These are phyloP conservation scores for Lasioglossum baleicum DNA, from an alignment of 1,140 invertebrate species.

Conservation along the genomic window DNA sequence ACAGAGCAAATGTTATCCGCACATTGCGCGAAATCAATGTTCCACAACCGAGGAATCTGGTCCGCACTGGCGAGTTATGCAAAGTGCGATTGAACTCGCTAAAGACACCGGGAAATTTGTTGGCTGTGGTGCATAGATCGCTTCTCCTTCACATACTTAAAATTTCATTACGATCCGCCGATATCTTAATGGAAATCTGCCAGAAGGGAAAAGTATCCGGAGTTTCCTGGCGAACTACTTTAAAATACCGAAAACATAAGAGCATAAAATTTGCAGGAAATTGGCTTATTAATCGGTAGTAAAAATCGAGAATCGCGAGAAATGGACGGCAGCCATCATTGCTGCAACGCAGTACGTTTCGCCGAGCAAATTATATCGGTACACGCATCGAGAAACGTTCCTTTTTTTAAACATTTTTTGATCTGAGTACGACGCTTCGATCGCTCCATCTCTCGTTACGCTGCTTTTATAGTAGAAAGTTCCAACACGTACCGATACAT, in stretches of 20 bases:
- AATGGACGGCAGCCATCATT: too few relatives aligned
- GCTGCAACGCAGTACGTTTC: conserved; percentile 14
- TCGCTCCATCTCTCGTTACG: conserved; percentile 30
- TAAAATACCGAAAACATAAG: too few relatives aligned
- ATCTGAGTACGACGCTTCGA: conserved; percentile 4
- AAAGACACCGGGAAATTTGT: neutral
- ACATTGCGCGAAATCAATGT: neutral
- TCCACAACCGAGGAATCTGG: neutral
- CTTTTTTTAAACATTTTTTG: neutral
- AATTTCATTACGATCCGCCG: neutral
- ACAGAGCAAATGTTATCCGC: conserved; percentile 2
- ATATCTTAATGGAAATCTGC: neutral
- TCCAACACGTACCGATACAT: conserved; percentile 29
- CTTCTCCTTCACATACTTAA: neutral
- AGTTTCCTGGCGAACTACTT: too few relatives aligned
- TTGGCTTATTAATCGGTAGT: too few relatives aligned
- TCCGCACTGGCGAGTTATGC: neutral
- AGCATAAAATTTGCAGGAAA: too few relatives aligned
- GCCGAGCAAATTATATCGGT: conserved; percentile 27
- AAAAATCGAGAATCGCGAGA: too few relatives aligned
- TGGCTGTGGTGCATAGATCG: neutral
- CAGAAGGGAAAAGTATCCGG: neutral
- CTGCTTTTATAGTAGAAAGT: conserved; percentile 48
- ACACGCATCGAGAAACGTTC: neutral
- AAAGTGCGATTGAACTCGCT: neutral